These are phyloP conservation scores for Tauraco erythrolophus DNA, from an alignment of 2,113 vertebrate species.

Conservation along the genomic window DNA sequence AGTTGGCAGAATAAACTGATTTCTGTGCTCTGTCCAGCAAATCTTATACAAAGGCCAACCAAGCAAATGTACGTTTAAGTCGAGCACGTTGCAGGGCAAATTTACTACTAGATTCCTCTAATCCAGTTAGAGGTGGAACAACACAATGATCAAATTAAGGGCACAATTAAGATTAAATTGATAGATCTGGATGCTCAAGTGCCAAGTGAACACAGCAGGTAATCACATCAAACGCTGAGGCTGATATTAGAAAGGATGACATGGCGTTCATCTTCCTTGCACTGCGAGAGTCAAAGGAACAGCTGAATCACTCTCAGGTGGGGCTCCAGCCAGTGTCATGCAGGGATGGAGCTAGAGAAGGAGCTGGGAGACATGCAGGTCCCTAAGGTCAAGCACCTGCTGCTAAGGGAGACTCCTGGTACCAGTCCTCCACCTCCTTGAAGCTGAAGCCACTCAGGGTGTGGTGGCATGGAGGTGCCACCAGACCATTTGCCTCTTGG, in stretches of 20 bases:
- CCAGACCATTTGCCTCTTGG: background rate
- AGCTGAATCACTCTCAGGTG: background rate
- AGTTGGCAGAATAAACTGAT: background rate
- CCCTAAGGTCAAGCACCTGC: background rate
- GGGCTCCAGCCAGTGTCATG: fast-evolving
- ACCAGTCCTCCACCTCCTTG: background rate
- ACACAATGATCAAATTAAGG: slow-evolving; percentile 51
- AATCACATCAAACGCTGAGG: slow-evolving; percentile 26
- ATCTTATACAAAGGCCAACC: background rate
- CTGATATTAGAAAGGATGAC: slow-evolving; percentile 39
- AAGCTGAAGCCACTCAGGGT: background rate
- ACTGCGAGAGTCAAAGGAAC: background rate
- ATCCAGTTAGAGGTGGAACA: slow-evolving; percentile 34
- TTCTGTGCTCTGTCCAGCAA: background rate
- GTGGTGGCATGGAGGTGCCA: background rate
- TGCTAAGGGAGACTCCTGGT: background rate
- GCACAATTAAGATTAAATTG: slow-evolving; percentile 52
- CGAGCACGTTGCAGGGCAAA: background rate
- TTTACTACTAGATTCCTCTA: slow-evolving; percentile 19
- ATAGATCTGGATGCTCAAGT: slow-evolving; percentile 37
- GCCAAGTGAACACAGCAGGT: slow-evolving; percentile 1
- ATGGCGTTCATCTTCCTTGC: background rate
- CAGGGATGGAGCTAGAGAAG: background rate
- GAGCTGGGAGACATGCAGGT: fast-evolving
- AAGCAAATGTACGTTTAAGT: background rate